Evolutionary conservation across 1,140 invertebrate genomes (phyloP).

Genomic region (Helicoverpa zea): DNA sequence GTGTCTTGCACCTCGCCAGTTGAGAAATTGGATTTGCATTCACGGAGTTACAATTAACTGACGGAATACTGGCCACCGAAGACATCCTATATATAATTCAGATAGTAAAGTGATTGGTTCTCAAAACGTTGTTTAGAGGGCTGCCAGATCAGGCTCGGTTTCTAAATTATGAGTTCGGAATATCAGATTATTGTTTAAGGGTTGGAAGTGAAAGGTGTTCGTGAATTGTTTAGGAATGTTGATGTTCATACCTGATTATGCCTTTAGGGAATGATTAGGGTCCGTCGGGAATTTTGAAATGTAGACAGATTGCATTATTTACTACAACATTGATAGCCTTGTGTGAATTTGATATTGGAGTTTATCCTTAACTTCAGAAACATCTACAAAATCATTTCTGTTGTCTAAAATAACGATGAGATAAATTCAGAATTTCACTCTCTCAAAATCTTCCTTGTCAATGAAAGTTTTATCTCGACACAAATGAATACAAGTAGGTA

Average conservation of each 20-base stretch:
- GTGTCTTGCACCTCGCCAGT: slow-evolving; percentile 49
- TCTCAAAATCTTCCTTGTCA: slow-evolving; percentile 1
- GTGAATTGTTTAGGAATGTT: slow-evolving; percentile 39
- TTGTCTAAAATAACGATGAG: background rate
- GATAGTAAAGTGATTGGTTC: slow-evolving; percentile 44
- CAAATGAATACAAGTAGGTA: slow-evolving; percentile 5
- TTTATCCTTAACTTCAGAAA: background rate
- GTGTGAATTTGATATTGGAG: background rate
- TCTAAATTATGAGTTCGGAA: slow-evolving; percentile 34
- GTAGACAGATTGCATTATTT: background rate
- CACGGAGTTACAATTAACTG: slow-evolving; percentile 52
- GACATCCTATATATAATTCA: slow-evolving; percentile 48
- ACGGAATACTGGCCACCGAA: slow-evolving; percentile 32
- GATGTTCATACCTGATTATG: slow-evolving; percentile 32
- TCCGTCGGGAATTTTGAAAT: slow-evolving; percentile 20
- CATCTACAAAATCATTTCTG: background rate
- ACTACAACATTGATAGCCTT: background rate
- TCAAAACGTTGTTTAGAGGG: slow-evolving; percentile 36
- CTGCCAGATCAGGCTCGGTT: slow-evolving; percentile 9
- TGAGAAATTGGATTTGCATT: slow-evolving; percentile 56
- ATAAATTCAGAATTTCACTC: background rate
- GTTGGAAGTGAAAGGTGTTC: slow-evolving; percentile 32
- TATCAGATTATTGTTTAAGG: slow-evolving; percentile 36
- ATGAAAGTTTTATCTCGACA: slow-evolving; percentile 1
- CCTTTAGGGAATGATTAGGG: slow-evolving; percentile 27